Base-by-base conservation (phyloP, 2,888 invertebrate genomes). In the Patella ulyssiponensis region DNA sequence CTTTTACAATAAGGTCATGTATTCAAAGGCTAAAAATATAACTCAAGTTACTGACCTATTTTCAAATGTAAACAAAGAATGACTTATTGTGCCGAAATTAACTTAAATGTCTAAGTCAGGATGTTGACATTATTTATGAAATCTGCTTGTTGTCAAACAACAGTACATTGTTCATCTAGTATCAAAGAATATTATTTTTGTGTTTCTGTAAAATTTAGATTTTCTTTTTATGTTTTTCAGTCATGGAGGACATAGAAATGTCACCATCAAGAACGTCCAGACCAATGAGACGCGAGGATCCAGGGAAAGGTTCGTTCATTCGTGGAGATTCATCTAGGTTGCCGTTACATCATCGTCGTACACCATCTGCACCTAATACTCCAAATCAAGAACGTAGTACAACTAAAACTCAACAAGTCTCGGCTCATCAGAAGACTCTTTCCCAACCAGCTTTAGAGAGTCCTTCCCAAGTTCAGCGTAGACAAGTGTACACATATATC, bases 331-430 rank as follows among this genome's bases (percentile, higher is more conserved):
- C 85, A 17, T 86, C 86, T 71, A 78, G 89, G n/a, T 83, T 84
- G 27, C 87, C 87, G 20, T 81, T 87, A 20, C 80, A 80, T 74
- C 88, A 88, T 74, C 80, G 88, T n/a, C 84, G 87, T 56, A 84
- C 87, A 3, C 86, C 88, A 0, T 88, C 88, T 14, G 89, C 87
- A 58, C 88, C 88, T 2, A 83, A 83, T 64, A 88, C 88, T 4
- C 89, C 89, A 5, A 80, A 84, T 44, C 83, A 84, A 71, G 86
- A 87, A n/a, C 71, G 79, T 69, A 74, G 74, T 56, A 20, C 70
- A 11, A 64, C 71, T 27, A 20, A 71, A 44, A 52, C 74, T 23
- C 71, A 71, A 33, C 17, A 78, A 56, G 73, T 74, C 14, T 14
- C 75, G 69, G 27, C 71, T 75, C 71, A 77, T 77, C 84, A 84